Evolutionary conservation across 1,140 invertebrate genomes (phyloP).

Genomic region (Zaprionus nigranus): DNA sequence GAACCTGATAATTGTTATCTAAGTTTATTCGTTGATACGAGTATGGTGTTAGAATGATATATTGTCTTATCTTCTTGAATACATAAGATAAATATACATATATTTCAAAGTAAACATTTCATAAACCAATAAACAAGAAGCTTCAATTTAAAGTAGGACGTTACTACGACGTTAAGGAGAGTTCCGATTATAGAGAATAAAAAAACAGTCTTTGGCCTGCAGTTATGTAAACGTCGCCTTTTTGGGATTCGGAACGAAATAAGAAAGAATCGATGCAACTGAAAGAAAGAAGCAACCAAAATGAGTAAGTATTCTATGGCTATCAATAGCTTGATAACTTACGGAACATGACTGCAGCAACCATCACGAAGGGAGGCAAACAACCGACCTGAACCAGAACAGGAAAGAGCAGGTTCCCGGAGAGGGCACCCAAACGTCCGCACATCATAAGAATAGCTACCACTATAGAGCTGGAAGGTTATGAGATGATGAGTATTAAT

Average conservation of each 20-base stretch:
- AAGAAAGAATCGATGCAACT: slow-evolving; percentile 59
- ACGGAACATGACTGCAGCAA: slow-evolving; percentile 66
- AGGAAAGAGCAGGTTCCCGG: slow-evolving; percentile 79
- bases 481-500: neutral
- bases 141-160: neutral
- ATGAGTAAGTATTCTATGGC: neutral
- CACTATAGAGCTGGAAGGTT: slow-evolving; percentile 60
- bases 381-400: slow-evolving; percentile 75
- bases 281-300: slow-evolving; percentile 26
- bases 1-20: neutral
- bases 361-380: slow-evolving; percentile 79
- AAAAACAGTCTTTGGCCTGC: neutral
- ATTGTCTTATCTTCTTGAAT: neutral
- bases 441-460: slow-evolving; percentile 78
- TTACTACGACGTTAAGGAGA: neutral
- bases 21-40: no score
- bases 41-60: neutral
- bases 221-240: slow-evolving; percentile 57
- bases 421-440: slow-evolving; percentile 75
- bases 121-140: neutral
- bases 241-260: slow-evolving; percentile 64
- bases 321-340: slow-evolving; percentile 24
- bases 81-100: neutral
- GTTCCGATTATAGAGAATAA: no score
- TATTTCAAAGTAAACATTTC: neutral